Evolutionary conservation across 2,797 vertebrate species (phyloP).

Genomic region (Oryzias sinensis): DNA sequence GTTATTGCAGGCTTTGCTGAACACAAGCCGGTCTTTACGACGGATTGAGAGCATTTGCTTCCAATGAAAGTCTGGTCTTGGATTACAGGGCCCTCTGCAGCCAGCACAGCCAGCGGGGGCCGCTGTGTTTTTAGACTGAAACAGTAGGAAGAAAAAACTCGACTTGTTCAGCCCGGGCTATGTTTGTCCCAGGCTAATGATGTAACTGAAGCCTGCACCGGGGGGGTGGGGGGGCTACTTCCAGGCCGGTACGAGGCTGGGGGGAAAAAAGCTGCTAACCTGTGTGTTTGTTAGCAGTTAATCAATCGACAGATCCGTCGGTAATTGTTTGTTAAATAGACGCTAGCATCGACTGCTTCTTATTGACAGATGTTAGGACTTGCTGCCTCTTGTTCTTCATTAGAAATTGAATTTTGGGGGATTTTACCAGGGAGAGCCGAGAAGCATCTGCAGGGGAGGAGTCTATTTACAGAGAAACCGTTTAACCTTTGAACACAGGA

Average conservation of each 20-base stretch:
- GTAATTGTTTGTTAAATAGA: constrained; percentile 9
- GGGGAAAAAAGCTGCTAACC: constrained; percentile 2
- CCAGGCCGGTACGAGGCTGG: constrained; percentile 34
- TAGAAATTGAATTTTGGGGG: not conserved
- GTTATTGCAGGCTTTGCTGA: constrained; percentile 99
- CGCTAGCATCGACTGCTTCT: not conserved
- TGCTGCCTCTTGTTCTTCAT: not conserved
- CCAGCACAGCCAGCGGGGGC: constrained; percentile 13
- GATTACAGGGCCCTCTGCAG: constrained; percentile 87
- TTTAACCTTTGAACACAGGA: no score
- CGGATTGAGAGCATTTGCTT: constrained; percentile 99
- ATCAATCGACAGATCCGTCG: constrained; percentile 20
- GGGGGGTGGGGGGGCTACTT: constrained; percentile 52
- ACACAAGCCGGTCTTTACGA: constrained; percentile 97
- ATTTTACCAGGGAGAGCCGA: no score
- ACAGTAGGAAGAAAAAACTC: constrained; percentile 95
- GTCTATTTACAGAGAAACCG: no score
- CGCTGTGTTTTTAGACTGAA: constrained; percentile 90
- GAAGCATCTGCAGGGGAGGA: no score
- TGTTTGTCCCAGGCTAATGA: constrained; percentile 93
- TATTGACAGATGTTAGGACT: not conserved
- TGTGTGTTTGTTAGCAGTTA: constrained; percentile 6
- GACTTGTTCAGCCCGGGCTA: constrained; percentile 87
- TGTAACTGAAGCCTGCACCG: constrained; percentile 92
- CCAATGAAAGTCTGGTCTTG: constrained; percentile 99